Conservation (phyloP, 1,140 invertebrate genomes). For the Papilio glaucus region DNA sequence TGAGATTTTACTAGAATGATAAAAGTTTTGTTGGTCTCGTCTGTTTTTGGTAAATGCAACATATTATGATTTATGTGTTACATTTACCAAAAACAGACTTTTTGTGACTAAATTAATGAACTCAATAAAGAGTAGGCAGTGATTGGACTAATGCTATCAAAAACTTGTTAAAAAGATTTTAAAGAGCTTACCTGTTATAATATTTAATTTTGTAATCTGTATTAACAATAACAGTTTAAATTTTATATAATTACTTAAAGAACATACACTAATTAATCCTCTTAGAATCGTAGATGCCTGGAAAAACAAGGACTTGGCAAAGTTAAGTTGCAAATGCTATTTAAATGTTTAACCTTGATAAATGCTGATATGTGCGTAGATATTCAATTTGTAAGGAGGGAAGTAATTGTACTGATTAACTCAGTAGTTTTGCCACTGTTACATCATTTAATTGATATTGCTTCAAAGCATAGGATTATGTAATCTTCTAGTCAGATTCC, state of each 20-base stretch:
- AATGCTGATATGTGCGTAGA: constrained; percentile 13
- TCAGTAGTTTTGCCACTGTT: constrained; percentile 29
- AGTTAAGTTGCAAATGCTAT: constrained; percentile 18
- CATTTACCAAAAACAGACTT: no score
- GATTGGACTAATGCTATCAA: no score
- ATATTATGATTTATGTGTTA: background rate
- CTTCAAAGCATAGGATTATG: background rate
- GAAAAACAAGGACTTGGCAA: constrained; percentile 18
- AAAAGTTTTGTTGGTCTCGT: background rate
- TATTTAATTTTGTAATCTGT: no score
- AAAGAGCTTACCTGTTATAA: no score
- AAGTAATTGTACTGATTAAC: constrained; percentile 35
- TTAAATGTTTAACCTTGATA: constrained; percentile 32
- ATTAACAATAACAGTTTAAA: no score
- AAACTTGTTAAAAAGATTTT: no score
- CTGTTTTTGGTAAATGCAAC: background rate
- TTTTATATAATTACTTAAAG: no score
- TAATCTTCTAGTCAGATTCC: constrained; percentile 27
- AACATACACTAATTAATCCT: no score
- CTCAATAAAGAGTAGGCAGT: background rate
- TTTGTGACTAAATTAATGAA: background rate
- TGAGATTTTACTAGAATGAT: constrained; percentile 7
- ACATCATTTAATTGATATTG: constrained; percentile 31
- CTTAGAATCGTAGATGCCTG: no score
- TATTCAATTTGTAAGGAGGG: constrained; percentile 26